Evolutionary conservation across 2,113 vertebrate species (phyloP).

Genomic region (Chroicocephalus ridibundus): DNA sequence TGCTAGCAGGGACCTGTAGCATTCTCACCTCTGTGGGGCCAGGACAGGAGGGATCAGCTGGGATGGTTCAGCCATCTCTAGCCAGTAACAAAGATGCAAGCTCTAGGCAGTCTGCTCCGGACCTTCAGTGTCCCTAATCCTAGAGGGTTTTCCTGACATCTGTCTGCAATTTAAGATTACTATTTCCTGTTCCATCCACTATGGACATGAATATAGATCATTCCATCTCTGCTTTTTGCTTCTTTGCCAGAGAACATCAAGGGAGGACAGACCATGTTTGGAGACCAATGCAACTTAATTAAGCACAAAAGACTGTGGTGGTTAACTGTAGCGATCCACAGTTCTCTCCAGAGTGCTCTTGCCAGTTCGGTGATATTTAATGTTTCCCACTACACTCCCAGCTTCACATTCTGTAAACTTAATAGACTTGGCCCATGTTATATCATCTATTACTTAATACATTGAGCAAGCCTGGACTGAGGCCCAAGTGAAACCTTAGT

Average conservation of each 20-base stretch:
- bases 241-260: background rate
- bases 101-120: background rate
- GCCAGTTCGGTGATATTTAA: background rate
- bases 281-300: background rate
- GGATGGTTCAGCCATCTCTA: background rate
- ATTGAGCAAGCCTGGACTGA: background rate
- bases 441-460: background rate
- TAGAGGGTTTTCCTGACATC: background rate
- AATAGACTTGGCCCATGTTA: background rate
- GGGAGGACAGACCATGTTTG: background rate
- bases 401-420: background rate
- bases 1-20: background rate
- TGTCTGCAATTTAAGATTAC: background rate
- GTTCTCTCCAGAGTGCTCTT: background rate
- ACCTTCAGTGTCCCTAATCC: background rate
- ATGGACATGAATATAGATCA: background rate
- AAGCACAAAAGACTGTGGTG: background rate
- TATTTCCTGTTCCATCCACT: background rate
- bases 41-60: background rate
- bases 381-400: background rate
- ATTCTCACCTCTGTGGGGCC: background rate
- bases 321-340: background rate
- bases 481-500: background rate
- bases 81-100: background rate
- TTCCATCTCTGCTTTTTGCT: background rate